These are phyloP conservation scores for Brenthis daphne DNA, from an alignment of 2,888 invertebrate species.

Conservation along the genomic window DNA sequence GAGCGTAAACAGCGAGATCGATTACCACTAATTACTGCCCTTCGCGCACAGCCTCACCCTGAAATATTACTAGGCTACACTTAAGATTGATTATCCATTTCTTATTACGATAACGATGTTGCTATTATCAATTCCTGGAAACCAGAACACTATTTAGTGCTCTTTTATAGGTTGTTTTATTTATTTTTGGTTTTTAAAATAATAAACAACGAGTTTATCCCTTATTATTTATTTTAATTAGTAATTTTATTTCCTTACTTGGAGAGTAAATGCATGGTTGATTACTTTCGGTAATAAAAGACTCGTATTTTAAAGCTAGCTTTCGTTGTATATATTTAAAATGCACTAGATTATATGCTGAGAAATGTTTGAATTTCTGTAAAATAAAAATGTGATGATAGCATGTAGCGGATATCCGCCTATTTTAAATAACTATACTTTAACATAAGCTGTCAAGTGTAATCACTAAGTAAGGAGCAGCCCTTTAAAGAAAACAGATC, in stretches of 20 bases:
- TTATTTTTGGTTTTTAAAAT: no score
- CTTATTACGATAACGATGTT: slow-evolving; percentile 42
- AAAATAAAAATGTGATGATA: background rate
- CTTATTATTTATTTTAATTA: no score
- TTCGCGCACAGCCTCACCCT: slow-evolving; percentile 52
- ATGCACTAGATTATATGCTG: slow-evolving; percentile 9
- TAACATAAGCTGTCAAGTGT: slow-evolving; percentile 16
- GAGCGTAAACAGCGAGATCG: slow-evolving; percentile 74
- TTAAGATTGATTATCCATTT: slow-evolving; percentile 38
- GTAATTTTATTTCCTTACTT: no score
- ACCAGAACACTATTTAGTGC: slow-evolving; percentile 20
- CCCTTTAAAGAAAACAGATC: slow-evolving; percentile 57
- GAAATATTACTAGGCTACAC: slow-evolving; percentile 53
- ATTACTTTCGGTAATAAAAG: no score
- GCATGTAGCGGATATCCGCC: slow-evolving; percentile 2
- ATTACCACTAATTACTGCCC: slow-evolving; percentile 77
- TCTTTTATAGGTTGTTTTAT: no score
- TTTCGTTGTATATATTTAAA: no score
- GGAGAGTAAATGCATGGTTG: no score
- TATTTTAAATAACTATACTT: slow-evolving; percentile 16
- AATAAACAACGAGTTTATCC: no score
- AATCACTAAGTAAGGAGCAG: slow-evolving; percentile 16
- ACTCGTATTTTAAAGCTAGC: no score
- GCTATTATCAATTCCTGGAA: slow-evolving; percentile 39
- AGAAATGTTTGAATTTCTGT: background rate